Evolutionary conservation across 2,888 invertebrate genomes (phyloP).

Genomic region (Noctua fimbriata): DNA sequence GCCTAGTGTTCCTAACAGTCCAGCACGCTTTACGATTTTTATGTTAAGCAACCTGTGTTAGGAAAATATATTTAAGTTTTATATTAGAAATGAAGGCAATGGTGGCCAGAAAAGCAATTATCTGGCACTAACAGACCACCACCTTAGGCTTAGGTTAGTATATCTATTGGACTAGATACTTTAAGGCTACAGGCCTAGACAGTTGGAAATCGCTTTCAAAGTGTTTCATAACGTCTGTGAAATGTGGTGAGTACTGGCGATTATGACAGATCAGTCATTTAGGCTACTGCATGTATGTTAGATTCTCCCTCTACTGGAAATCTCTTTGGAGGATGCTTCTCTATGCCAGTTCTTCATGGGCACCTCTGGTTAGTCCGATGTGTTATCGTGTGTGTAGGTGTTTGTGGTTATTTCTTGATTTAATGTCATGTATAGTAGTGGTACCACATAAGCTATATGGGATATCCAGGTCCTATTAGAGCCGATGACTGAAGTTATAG

Average conservation of each 20-base stretch:
- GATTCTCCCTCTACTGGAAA: not conserved
- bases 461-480: too few species aligned
- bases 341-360: not conserved
- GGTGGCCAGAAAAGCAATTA: too few species aligned
- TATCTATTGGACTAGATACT: not conserved
- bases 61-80: not conserved
- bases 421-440: too few species aligned
- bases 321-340: not conserved
- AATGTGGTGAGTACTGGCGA: not conserved
- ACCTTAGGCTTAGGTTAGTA: too few species aligned
- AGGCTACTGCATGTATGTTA: not conserved
- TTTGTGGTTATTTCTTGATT: not conserved
- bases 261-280: not conserved
- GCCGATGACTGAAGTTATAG: not conserved
- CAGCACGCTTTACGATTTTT: not conserved
- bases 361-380: not conserved
- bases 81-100: not conserved
- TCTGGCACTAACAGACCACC: not conserved
- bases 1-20: not conserved
- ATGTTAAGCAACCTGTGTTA: not conserved
- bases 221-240: not conserved
- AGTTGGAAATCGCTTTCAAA: not conserved
- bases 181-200: not conserved
- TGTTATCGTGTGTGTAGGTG: not conserved
- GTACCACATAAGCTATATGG: too few species aligned